A percentile compares a stretch with the other conserved stretches of the same genome.
These are phyloP conservation scores for Morpho achilles DNA, from an alignment of 2,888 invertebrate species.

Conservation along the genomic window DNA sequence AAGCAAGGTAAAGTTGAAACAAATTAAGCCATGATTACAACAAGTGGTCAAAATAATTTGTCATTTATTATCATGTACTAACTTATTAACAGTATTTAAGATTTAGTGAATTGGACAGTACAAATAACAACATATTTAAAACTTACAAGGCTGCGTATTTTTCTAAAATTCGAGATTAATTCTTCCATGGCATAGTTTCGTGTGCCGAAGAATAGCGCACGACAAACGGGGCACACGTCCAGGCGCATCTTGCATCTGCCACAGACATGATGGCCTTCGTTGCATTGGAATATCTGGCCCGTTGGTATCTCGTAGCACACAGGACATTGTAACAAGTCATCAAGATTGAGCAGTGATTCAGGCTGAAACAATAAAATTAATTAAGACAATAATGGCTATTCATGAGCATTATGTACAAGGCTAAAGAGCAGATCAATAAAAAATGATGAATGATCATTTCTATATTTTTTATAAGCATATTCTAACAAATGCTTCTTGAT, in stretches of 20 bases:
- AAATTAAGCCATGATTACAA: too few species aligned
- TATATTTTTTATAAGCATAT: too few species aligned
- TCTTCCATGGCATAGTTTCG: constrained; percentile 79
- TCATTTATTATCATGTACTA: too few species aligned
- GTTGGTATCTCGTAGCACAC: constrained; percentile 76
- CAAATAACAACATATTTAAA: too few species aligned
- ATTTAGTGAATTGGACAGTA: too few species aligned
- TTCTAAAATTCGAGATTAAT: constrained; percentile 69
- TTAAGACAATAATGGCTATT: neutral
- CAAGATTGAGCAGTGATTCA: constrained; percentile 66
- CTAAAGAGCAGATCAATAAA: too few species aligned
- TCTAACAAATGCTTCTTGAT: too few species aligned
- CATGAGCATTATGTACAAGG: too few species aligned
- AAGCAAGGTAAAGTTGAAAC: too few species aligned
- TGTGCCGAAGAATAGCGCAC: constrained; percentile 68
- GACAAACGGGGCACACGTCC: constrained; percentile 73
- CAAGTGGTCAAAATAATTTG: too few species aligned
- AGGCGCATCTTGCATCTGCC: constrained; percentile 67
- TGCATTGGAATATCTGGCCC: constrained; percentile 73
- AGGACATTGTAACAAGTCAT: constrained; percentile 77
- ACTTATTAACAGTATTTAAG: too few species aligned
- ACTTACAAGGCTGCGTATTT: constrained; percentile 68
- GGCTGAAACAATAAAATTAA: constrained; percentile 39
- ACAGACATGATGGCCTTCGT: constrained; percentile 79
- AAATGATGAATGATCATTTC: too few species aligned